Evolutionary conservation across 2,797 vertebrate species (phyloP), one percentile per base, ranked within the genome.

Genomic region (Gadopsis marmoratus): DNA sequence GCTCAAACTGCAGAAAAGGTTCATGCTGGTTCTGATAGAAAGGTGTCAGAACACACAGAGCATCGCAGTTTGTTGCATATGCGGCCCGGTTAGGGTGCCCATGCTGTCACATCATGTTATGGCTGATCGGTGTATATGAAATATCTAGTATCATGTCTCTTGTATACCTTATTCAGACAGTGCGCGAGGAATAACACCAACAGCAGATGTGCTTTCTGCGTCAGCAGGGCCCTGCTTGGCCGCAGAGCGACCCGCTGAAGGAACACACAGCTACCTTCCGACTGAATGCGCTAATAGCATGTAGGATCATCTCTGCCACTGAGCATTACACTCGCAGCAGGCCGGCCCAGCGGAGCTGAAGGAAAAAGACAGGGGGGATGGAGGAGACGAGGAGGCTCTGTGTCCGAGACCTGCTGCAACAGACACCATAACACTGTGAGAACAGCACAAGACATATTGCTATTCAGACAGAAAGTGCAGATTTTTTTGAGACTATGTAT

Each of bases 401-500:
- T 81, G 84, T 90, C 88, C 47, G 50, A 83, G 74, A 87, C 88
- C 79, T 88, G 85, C 89, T 83, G 87, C 85, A 83, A 43, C 78
- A 88, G 87, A 88, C 90, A 90, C 85, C 86, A 85, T 70, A 89
- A 71, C 69, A 48, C 70, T 35, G 64, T 16, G 23, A 72, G 72
- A 83, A 69, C 84, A 79, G 87, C 87, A 84, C 71, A 72, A 81
- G 79, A 86, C 87, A 89, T 79, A 88, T 87, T 85, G 84, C 85
- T 66, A 74, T 81, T 89, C 89, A 86, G 92, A 92, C 89, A 85
- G 83, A 89, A 86, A 70, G 82, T 79, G 71, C 74, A 53, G 51
- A 74, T 83, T 76, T 79, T 71, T 71, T 70, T 74, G 45, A 87
- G 79, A 69, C 63, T 35, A 33, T 71, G 71, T 81, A 78, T 88